phyloP scores from a whole-genome alignment of 1,140 invertebrate genomes.

The Heliconius hewitsoni region DNA sequence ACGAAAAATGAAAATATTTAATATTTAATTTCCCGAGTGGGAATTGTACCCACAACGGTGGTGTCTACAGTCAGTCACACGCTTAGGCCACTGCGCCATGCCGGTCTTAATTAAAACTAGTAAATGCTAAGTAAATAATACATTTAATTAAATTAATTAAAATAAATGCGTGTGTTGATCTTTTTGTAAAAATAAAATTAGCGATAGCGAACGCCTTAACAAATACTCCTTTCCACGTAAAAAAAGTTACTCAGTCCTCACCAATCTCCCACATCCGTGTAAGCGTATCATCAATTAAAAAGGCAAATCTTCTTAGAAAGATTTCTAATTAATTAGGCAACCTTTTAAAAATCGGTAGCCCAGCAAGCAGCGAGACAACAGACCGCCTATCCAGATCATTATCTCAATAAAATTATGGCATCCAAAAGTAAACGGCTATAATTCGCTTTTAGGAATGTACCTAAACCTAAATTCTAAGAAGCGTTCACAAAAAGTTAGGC shows the following conservation, averaged over 20 bases:
- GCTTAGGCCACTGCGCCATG: too few relatives aligned
- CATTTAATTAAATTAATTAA: background rate
- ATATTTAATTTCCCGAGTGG: too few relatives aligned
- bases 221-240: background rate
- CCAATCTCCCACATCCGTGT: background rate
- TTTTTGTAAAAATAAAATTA: background rate
- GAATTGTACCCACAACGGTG: too few relatives aligned
- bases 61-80: too few relatives aligned
- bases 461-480: conserved; percentile 75
- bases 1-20: too few relatives aligned
- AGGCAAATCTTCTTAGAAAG: conserved; percentile 32
- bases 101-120: too few relatives aligned
- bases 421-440: conserved; percentile 68
- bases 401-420: conserved; percentile 72
- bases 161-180: background rate
- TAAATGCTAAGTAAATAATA: too few relatives aligned
- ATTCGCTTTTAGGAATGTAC: conserved; percentile 70
- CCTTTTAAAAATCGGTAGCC: conserved; percentile 32
- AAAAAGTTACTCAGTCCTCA: background rate
- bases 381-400: conserved; percentile 53
- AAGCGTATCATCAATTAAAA: background rate
- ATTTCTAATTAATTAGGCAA: conserved; percentile 41
- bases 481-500: conserved; percentile 71
- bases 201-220: background rate
- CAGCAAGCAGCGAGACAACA: conserved; percentile 15